Percentiles rank a stretch among this genome's conserved stretches.
Evolutionary conservation across 2,113 vertebrate genomes (phyloP).

Genomic region (Rhinichthys klamathensis): DNA sequence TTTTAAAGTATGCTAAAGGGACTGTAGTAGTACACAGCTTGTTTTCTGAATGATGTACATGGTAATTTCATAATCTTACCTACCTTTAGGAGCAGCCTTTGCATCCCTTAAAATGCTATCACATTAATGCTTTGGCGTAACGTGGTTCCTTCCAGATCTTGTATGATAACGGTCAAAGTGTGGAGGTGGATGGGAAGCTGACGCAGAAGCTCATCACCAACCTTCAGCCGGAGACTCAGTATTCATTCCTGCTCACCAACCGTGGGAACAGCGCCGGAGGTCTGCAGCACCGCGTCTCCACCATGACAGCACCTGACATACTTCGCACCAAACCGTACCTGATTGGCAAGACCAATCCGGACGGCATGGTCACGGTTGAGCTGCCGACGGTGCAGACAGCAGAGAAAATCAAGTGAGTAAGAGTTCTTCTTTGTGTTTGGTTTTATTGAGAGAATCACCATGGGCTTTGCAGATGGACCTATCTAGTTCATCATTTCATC

Average conservation of each 20-base stretch:
- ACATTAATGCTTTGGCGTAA: neutral
- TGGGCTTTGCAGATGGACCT: too few species aligned
- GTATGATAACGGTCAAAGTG: constrained; percentile 96
- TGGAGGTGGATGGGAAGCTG: constrained; percentile 94
- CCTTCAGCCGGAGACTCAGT: constrained; percentile 94
- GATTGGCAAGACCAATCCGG: constrained; percentile 91
- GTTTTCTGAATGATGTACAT: neutral
- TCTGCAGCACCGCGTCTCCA: constrained; percentile 93
- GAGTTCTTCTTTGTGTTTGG: neutral
- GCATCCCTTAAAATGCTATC: neutral
- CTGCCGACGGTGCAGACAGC: constrained; percentile 89
- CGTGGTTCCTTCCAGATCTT: constrained; percentile 82
- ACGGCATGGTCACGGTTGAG: constrained; percentile 95
- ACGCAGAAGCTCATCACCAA: constrained; percentile 96
- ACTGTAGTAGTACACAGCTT: neutral
- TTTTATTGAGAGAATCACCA: neutral
- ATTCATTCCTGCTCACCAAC: constrained; percentile 96
- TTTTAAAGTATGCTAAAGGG: neutral
- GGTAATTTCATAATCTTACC: neutral
- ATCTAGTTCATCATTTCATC: neutral
- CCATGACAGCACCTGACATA: constrained; percentile 93
- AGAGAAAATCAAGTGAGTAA: constrained; percentile 90
- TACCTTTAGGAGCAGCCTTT: neutral
- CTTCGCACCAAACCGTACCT: constrained; percentile 91
- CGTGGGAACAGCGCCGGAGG: constrained; percentile 97